Evolutionary conservation across 2,797 vertebrate species (phyloP), one percentile per base, ranked within the genome.

Genomic region (Rhinophrynus dorsalis): DNA sequence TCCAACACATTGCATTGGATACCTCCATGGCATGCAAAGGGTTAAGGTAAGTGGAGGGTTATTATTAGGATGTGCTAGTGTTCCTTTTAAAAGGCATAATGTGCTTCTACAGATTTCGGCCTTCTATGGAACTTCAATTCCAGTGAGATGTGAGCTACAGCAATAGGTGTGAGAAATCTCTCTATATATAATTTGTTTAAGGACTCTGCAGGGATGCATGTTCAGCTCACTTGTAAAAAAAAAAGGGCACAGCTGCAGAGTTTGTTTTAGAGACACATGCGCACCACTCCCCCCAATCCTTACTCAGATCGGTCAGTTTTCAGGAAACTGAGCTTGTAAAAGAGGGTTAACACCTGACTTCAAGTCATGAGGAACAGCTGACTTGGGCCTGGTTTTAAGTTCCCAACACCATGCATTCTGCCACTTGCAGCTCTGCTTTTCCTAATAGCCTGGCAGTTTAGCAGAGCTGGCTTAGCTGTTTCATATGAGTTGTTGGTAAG

Each of bases 291-390:
- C 58, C 47, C 17, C 58, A n/a, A 51, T 40, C 18, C 33, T 40
- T 58, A 38, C 52, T 56, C 54, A 73, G 44, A 73, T 59, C 47
- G 50, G 44, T 40, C 4, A 38, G 18, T 58, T 73, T 59, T 65
- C 69, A 73, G 61, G 54, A 73, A 73, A 73, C 54, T 11, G 24
- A 72, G 54, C 62, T 73, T 60, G 62, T 67, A 73, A 66, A 72
- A 73, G 20, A 24, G 50, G 47, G 54, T 52, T 66, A 73, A 54
- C 70, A 73, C 45, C 47, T 18, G 15, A 52, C 47, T 67, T 17
- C 37, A 59, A 66, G 60, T 73, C 69, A 54, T n/a, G 21, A 44
- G 47, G 21, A 73, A 66, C 69, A 73, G 69, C 68, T 72, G 68
- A 72, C 44, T 70, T 45, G 37, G 54, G 30, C 37, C 54, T 73